phyloP scores from a whole-genome alignment of 2,113 vertebrate genomes.

The Thinocorus orbignyianus region DNA sequence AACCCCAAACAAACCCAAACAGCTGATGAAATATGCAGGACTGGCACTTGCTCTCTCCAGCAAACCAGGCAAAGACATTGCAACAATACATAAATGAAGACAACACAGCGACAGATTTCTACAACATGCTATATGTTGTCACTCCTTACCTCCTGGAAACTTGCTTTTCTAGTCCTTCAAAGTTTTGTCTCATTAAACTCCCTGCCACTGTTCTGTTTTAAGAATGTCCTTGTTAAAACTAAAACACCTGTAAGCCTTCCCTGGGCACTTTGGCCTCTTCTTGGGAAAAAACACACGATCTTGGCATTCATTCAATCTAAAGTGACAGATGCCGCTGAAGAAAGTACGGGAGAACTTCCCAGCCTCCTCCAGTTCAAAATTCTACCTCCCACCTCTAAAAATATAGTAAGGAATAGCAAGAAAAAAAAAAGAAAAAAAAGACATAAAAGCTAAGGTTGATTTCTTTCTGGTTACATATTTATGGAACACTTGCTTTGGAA shows the following conservation, averaged over 20 bases:
- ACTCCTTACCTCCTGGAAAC: constrained; percentile 27
- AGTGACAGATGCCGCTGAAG: not conserved
- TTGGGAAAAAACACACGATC: not conserved
- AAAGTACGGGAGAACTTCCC: not conserved
- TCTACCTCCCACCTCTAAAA: not conserved
- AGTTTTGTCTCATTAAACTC: constrained; percentile 41
- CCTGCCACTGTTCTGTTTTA: constrained; percentile 21
- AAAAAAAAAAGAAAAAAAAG: not conserved
- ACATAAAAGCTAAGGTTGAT: constrained; percentile 14
- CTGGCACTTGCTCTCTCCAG: not conserved
- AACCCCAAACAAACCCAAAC: not conserved
- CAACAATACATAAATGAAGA: not conserved
- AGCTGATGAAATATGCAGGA: not conserved
- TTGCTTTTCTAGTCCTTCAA: constrained; percentile 19
- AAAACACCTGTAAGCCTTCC: constrained; percentile 52
- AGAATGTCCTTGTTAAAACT: constrained; percentile 48
- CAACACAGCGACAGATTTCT: not conserved
- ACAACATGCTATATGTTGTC: not conserved
- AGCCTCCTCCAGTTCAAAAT: not conserved
- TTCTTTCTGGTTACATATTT: not conserved
- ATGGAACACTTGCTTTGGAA: constrained; percentile 29
- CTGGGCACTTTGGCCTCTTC: constrained; percentile 2
- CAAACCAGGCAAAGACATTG: not conserved
- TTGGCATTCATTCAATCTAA: not conserved
- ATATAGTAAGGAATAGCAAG: not conserved